Conservation (phyloP, 2,888 invertebrate species). For the Brenthis hecate region DNA sequence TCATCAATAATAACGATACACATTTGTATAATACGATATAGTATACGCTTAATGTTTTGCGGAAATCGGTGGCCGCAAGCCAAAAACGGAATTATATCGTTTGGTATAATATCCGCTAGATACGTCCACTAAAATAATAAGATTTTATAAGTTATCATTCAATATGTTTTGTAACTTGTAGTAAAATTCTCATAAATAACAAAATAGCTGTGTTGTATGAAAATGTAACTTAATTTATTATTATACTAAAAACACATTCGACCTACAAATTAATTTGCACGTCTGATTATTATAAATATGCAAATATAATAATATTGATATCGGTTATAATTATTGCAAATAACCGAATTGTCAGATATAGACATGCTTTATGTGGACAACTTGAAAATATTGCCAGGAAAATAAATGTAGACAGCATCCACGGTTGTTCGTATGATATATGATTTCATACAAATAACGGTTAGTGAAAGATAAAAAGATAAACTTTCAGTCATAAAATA, state of each 20-base stretch:
- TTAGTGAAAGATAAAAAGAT: constrained; percentile 32
- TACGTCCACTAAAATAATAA: constrained; percentile 1
- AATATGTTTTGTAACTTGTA: neutral
- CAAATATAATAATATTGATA: too few relatives aligned
- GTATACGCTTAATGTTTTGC: constrained; percentile 13
- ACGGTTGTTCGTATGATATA: constrained; percentile 28
- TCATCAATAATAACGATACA: neutral
- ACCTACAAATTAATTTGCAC: too few relatives aligned
- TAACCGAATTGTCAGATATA: neutral
- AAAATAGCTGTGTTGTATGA: too few relatives aligned
- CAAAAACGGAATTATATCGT: constrained; percentile 39
- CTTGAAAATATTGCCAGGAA: constrained; percentile 19
- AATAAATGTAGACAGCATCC: constrained; percentile 19
- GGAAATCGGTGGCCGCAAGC: constrained; percentile 34
- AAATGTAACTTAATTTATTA: too few relatives aligned
- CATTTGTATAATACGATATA: constrained; percentile 7
- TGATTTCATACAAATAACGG: constrained; percentile 30
- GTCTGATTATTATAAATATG: too few relatives aligned
- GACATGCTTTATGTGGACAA: neutral
- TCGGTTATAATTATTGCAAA: neutral
- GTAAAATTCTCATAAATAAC: neutral
- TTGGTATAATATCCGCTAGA: neutral
- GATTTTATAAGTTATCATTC: constrained; percentile 3
- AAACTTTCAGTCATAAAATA: constrained; percentile 31
- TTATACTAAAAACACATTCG: too few relatives aligned